phyloP scores from a whole-genome alignment of 2,113 vertebrate species.

The Ciconia boyciana region DNA sequence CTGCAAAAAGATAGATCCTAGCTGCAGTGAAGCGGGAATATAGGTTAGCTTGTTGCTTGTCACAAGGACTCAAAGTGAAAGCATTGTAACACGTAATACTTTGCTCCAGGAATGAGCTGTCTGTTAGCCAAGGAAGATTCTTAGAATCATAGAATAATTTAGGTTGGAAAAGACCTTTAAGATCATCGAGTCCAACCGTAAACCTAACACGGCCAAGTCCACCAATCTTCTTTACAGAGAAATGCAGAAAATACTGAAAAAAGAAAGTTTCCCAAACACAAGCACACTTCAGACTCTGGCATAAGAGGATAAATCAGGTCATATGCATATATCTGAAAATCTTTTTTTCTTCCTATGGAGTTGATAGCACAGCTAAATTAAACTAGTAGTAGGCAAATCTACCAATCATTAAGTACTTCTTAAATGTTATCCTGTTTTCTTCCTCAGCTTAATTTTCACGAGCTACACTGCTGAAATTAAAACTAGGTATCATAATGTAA shows the following conservation, averaged over 20 bases:
- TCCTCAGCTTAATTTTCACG: background rate
- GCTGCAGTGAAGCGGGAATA: background rate
- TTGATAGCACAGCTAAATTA: background rate
- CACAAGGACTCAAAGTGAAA: background rate
- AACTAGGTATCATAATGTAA: background rate
- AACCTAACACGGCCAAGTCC: background rate
- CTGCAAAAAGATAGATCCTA: background rate
- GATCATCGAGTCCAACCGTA: background rate
- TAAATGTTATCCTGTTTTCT: background rate
- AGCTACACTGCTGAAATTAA: background rate
- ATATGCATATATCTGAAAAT: background rate
- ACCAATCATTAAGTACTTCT: background rate
- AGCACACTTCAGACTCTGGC: background rate
- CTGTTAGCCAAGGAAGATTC: background rate
- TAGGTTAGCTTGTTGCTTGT: background rate
- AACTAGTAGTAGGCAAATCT: background rate
- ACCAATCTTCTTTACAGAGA: background rate
- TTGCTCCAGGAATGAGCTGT: background rate
- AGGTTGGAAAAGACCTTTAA: background rate
- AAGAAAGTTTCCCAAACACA: background rate
- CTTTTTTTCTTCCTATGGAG: background rate
- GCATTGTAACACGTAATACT: accelerated
- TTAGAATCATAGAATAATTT: background rate
- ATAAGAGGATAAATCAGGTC: background rate
- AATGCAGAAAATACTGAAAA: background rate